Evolutionary conservation across 2,888 invertebrate genomes (phyloP).

Genomic region (Cephalotes varians): DNA sequence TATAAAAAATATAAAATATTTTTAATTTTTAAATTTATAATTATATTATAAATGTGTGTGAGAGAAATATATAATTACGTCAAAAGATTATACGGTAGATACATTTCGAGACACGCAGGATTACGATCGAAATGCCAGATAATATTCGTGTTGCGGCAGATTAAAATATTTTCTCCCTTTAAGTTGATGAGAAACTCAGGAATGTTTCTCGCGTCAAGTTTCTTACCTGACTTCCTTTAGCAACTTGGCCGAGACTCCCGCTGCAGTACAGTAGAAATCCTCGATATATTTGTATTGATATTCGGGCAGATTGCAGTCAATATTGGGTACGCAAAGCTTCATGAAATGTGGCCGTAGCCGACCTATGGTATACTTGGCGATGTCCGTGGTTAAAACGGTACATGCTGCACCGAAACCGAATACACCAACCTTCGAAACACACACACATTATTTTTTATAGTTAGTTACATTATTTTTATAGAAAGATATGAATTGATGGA

Average conservation of each 20-base stretch:
- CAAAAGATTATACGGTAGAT: neutral
- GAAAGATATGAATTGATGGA: neutral
- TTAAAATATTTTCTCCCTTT: conserved; percentile 4
- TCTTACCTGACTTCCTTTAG: conserved; percentile 90
- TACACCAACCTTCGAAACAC: conserved; percentile 90
- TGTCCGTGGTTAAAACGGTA: conserved; percentile 95
- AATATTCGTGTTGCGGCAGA: neutral
- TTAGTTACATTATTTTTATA: neutral
- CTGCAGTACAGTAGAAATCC: conserved; percentile 89
- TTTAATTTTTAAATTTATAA: neutral
- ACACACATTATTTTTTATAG: neutral
- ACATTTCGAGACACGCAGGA: neutral
- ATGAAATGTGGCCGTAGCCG: conserved; percentile 98
- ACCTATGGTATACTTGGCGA: conserved; percentile 97
- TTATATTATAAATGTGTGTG: neutral
- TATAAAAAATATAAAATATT: neutral
- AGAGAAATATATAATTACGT: neutral
- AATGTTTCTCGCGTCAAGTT: neutral
- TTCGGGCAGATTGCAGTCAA: conserved; percentile 88
- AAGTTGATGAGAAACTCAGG: neutral
- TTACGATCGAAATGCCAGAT: conserved; percentile 2
- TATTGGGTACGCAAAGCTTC: conserved; percentile 93
- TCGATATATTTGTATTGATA: conserved; percentile 90
- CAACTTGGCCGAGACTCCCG: conserved; percentile 84
- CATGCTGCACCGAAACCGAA: conserved; percentile 96